Evolutionary conservation across 2,113 vertebrate genomes (phyloP).

Genomic region (Semnornis frantzii): DNA sequence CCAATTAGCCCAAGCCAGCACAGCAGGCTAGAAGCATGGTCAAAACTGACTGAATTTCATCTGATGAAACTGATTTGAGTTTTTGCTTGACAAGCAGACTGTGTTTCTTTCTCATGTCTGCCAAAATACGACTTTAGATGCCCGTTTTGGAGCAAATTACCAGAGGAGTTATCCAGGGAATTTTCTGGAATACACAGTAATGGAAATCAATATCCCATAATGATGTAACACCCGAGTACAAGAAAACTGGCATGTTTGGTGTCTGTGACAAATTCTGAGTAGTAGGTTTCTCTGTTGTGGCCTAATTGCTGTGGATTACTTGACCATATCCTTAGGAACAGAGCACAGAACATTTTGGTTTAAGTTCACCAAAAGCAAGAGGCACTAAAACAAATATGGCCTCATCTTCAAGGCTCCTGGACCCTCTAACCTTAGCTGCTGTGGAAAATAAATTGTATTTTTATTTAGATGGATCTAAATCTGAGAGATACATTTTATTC

Average conservation of each 20-base stretch:
- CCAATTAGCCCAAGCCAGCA: no score
- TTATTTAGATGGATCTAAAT: neutral
- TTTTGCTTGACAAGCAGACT: neutral
- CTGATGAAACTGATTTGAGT: neutral
- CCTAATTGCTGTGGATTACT: neutral
- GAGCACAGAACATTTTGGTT: neutral
- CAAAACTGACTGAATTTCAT: neutral
- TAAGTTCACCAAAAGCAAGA: neutral
- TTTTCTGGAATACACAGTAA: slow-evolving; percentile 31
- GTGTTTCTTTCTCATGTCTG: neutral
- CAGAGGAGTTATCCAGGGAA: neutral
- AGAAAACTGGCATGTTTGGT: neutral
- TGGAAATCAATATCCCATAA: slow-evolving; percentile 55
- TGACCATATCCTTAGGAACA: neutral
- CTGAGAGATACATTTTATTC: neutral
- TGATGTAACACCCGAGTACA: neutral
- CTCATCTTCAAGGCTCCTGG: neutral
- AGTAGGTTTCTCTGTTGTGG: neutral
- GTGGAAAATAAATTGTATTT: neutral
- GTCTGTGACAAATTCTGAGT: neutral
- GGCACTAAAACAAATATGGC: neutral
- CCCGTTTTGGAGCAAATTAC: neutral
- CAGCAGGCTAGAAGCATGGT: neutral
- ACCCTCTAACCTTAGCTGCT: neutral
- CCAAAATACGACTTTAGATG: neutral